phyloP scores from a whole-genome alignment of 1,140 invertebrate genomes.

The Polyergus mexicanus region DNA sequence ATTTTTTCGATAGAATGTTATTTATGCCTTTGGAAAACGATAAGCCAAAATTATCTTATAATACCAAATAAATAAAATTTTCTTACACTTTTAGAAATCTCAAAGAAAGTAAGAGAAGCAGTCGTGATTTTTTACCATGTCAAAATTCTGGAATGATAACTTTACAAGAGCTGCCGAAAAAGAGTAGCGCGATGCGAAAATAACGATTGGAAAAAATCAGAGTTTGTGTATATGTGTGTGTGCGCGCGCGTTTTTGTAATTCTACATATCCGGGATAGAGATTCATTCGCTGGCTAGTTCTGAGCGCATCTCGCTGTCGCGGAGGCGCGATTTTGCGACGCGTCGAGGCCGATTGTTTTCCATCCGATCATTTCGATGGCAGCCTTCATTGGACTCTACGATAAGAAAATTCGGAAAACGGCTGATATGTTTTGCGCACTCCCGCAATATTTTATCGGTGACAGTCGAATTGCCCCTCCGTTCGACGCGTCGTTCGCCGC shows the following conservation, averaged over 20 bases:
- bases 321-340: constrained; percentile 38
- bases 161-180: constrained; percentile 6
- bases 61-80: constrained; percentile 25
- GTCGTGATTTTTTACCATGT: not conserved
- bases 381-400: constrained; percentile 21
- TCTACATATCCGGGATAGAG: constrained; percentile 22
- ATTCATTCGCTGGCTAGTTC: constrained; percentile 8
- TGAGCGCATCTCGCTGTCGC: not conserved
- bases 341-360: constrained; percentile 52
- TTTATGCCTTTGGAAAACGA: not conserved
- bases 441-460: constrained; percentile 72
- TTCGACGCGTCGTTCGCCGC: constrained; percentile 61
- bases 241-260: not conserved
- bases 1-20: not conserved
- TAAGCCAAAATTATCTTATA: not conserved
- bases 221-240: not conserved
- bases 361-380: constrained; percentile 40
- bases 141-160: constrained; percentile 18
- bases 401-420: constrained; percentile 53
- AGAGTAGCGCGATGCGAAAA: constrained; percentile 14
- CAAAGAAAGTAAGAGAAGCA: constrained; percentile 9
- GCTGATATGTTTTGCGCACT: constrained; percentile 64
- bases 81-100: not conserved
- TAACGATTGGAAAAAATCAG: constrained; percentile 3
- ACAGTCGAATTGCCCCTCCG: constrained; percentile 65